A percentile compares a stretch with the other conserved stretches of the same genome.
phyloP scores from a whole-genome alignment of 2,113 vertebrate genomes.

The Blennius ocellaris region DNA sequence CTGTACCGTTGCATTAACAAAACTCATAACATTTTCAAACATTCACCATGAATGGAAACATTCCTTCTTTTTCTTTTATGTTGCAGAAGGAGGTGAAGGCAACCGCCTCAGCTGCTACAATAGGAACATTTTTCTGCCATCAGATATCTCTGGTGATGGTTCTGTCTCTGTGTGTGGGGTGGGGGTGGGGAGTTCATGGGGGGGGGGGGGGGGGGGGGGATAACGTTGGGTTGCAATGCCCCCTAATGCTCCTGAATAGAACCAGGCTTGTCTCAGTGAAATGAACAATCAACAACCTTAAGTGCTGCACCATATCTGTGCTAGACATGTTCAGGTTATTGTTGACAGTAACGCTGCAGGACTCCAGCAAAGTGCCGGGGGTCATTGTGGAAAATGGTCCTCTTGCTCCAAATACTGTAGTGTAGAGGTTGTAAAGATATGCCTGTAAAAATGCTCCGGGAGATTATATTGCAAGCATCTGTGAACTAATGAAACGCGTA shows the following conservation, averaged over 20 bases:
- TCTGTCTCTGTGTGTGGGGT: background rate
- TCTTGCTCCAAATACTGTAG: conserved; percentile 61
- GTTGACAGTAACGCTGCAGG: conserved; percentile 55
- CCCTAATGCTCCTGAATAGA: conserved; percentile 53
- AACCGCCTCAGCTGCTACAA: background rate
- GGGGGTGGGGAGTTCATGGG: too few species aligned
- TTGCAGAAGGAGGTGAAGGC: background rate
- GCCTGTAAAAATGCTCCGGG: conserved; percentile 70
- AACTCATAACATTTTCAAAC: too few species aligned
- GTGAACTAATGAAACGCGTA: conserved; percentile 77
- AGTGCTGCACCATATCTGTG: conserved; percentile 39
- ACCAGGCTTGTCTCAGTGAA: conserved; percentile 30
- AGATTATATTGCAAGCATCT: conserved; percentile 81
- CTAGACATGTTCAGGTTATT: conserved; percentile 37
- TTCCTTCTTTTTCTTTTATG: conserved; percentile 2
- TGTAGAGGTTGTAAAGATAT: conserved; percentile 71
- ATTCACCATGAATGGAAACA: too few species aligned
- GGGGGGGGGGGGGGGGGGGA: background rate
- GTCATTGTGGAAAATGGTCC: conserved; percentile 50
- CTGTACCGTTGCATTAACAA: too few species aligned
- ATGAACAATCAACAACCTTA: conserved; percentile 21
- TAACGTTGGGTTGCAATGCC: conserved; percentile 52
- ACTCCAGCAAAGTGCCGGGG: conserved; percentile 60
- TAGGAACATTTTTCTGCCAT: conserved; percentile 15
- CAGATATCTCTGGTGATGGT: conserved; percentile 1